Base-by-base conservation (phyloP, 2,113 vertebrate species). In the Odocoileus virginianus region DNA sequence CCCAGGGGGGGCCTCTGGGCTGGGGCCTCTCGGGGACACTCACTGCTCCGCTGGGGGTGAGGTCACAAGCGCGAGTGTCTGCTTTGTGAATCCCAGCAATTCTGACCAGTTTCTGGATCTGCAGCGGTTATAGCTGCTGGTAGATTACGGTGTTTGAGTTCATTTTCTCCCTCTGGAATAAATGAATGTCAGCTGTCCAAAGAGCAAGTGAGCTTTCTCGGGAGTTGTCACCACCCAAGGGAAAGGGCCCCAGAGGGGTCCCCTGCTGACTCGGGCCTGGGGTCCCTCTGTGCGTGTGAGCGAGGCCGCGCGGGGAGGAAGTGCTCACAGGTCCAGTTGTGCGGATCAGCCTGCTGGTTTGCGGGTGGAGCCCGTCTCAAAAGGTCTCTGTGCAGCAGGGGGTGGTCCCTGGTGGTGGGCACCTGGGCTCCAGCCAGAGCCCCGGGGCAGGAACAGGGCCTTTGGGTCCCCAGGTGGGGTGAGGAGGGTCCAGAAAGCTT, bases 311-410 rank as follows among this genome's bases (percentile, higher is more conserved):
- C 0, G 0, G 21, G 33, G 50, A 15, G 19, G 82, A 71, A 13
- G n/a, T 27, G 82, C 10, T 13, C 79, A 3, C 47, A 19, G 30
- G 33, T 14, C 2, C 11, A 21, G 79, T 10, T 0, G 0, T 23
- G 50, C 1, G n/a, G 4, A 2, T 71, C n/a, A 0, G 17, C 14
- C 82, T 6, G 23, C 2, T 16, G 16, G 57, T 33, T 36, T 15
- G 33, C 16, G 19, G 0, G 3, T 7, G 36, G 87, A 54, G 16
- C 64, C 47, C 0, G 11, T 54, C 50, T 82, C 50, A 50, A 82
- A 82, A 50, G 30, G 50, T 4, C 79, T 17, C 79, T 1, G 3
- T 9, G 11, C 0, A 3, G 79, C 47, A 7, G 2, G 0, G 30
- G 47, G 30, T 82, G 0, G 19, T 13, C 50, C 50, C 5, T 30